Conservation (phyloP, 2,797 vertebrate species). For the Otus scops region DNA sequence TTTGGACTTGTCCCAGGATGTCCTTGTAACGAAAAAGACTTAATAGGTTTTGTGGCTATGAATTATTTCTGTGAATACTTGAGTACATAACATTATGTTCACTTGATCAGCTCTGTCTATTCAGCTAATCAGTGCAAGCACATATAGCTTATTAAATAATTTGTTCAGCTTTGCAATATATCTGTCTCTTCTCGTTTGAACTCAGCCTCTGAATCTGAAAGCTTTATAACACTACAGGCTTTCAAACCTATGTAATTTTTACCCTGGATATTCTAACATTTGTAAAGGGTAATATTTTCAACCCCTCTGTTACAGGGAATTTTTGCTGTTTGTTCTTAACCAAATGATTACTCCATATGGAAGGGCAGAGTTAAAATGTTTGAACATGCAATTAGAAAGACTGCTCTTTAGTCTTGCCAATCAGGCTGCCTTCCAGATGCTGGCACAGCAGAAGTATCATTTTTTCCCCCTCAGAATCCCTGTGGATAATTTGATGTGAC, state of each 20-base stretch:
- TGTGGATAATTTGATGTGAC: conserved; percentile 32
- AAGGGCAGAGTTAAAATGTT: conserved; percentile 9
- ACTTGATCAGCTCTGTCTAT: neutral
- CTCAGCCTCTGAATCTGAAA: neutral
- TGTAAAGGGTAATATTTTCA: neutral
- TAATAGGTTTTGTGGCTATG: conserved; percentile 43
- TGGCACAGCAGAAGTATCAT: conserved; percentile 16
- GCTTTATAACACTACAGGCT: neutral
- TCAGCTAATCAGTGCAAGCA: conserved; percentile 31
- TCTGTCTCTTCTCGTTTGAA: conserved; percentile 33
- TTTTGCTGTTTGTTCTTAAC: conserved; percentile 16
- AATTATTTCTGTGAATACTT: conserved; percentile 58
- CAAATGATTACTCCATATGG: neutral
- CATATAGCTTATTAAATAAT: conserved; percentile 42
- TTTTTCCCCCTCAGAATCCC: conserved; percentile 1
- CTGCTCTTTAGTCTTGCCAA: conserved; percentile 30
- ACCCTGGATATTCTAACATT: neutral
- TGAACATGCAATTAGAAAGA: neutral
- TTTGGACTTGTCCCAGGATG: conserved; percentile 32
- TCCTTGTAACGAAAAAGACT: conserved; percentile 30
- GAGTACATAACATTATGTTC: neutral
- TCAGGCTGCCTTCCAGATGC: conserved; percentile 52
- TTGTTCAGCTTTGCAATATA: conserved; percentile 14
- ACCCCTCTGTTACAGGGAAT: neutral
- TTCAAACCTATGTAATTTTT: neutral